A percentile compares a stretch with the other conserved stretches of the same genome.
Conservation (phyloP, 2,797 vertebrate genomes). For the Heliangelus exortis region DNA sequence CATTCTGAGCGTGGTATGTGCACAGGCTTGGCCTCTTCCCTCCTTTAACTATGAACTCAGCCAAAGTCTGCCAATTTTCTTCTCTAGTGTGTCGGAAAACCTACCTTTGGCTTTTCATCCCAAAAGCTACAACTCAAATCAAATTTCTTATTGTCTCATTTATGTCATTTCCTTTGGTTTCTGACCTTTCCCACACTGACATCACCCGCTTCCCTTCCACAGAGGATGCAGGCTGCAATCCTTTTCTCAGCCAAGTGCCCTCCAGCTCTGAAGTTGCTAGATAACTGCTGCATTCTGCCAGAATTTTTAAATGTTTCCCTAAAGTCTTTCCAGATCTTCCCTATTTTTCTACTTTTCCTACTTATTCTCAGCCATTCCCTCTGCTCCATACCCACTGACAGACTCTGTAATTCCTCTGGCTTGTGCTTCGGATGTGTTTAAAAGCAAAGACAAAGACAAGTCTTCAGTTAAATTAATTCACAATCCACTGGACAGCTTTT, state of each 20-base stretch:
- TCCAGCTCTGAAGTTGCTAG: not conserved
- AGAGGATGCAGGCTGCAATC: not conserved
- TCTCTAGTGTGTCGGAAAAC: not conserved
- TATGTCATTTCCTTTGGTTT: constrained; percentile 14
- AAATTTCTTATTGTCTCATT: constrained; percentile 2
- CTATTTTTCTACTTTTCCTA: not conserved
- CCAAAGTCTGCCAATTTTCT: not conserved
- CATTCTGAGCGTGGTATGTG: not conserved
- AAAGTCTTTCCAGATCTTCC: not conserved
- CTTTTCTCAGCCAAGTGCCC: not conserved
- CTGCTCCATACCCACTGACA: not conserved
- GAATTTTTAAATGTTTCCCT: not conserved
- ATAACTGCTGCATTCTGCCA: not conserved
- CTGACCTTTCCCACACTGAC: constrained; percentile 13
- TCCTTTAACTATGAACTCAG: not conserved
- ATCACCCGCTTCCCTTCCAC: not conserved
- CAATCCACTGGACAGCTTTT: not conserved
- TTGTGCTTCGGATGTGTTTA: not conserved
- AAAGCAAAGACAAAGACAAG: not conserved
- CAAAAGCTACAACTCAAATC: not conserved
- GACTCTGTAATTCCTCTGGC: not conserved
- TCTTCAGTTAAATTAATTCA: not conserved
- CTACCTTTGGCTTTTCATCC: not conserved
- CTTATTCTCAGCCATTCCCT: not conserved
- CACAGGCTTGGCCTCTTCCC: not conserved